phyloP scores from a whole-genome alignment of 1,140 invertebrate genomes.

The Pseudomyrmex gracilis region DNA sequence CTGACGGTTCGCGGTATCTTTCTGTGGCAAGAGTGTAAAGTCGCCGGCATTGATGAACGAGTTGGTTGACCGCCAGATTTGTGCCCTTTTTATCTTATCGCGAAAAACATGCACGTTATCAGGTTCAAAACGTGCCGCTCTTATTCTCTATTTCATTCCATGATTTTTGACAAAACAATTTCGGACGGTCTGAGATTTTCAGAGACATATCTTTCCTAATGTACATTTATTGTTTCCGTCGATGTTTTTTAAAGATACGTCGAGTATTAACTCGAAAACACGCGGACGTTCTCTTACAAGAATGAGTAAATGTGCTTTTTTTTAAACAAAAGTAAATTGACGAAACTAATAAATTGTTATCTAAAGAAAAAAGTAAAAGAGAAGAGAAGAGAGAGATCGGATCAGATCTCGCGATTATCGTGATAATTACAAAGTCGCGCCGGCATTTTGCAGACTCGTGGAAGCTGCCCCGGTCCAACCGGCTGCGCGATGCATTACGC shows the following conservation, averaged over 20 bases:
- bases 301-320: not conserved
- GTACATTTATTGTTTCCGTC: too few relatives aligned
- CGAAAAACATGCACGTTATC: slow-evolving; percentile 29
- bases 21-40: slow-evolving; percentile 47
- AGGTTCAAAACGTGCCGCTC: not conserved
- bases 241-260: too few relatives aligned
- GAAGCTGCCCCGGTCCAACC: slow-evolving; percentile 49
- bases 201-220: slow-evolving; percentile 1
- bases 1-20: slow-evolving; percentile 50
- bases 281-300: too few relatives aligned
- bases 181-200: not conserved
- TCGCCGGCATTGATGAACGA: slow-evolving; percentile 41
- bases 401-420: slow-evolving; percentile 40
- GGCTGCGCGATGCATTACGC: slow-evolving; percentile 64
- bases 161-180: not conserved
- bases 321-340: slow-evolving; percentile 7
- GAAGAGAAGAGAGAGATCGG: not conserved
- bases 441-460: slow-evolving; percentile 62
- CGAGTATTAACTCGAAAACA: too few relatives aligned
- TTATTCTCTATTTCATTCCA: not conserved
- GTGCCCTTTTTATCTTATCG: slow-evolving; percentile 33
- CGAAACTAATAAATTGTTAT: not conserved
- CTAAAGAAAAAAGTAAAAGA: not conserved
- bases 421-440: slow-evolving; percentile 68
- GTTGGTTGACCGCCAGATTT: slow-evolving; percentile 3